These are phyloP conservation scores for Ranitomeya variabilis DNA, from an alignment of 2,113 vertebrate species.

Conservation along the genomic window DNA sequence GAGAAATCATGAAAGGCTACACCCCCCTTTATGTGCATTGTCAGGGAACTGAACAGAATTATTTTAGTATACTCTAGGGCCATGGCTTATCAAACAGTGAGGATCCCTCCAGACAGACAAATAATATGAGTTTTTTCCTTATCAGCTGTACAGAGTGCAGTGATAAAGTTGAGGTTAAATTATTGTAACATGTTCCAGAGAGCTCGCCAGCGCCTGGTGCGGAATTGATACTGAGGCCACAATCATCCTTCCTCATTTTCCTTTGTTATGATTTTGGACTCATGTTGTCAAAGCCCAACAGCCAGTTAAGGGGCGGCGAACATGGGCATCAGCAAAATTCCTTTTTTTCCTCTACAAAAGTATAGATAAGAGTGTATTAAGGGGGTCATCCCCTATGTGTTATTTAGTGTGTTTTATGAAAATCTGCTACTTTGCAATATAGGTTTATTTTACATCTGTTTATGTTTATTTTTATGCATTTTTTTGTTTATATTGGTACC, in stretches of 20 bases:
- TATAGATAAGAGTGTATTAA: not conserved
- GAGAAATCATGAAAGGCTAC: conserved; percentile 30
- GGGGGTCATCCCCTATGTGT: not conserved
- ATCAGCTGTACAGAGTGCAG: conserved; percentile 31
- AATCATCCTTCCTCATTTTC: conserved; percentile 33
- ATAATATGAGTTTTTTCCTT: conserved; percentile 44
- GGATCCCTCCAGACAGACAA: conserved; percentile 36
- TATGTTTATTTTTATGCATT: not conserved
- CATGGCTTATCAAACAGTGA: conserved; percentile 36
- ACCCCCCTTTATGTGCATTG: conserved; percentile 37
- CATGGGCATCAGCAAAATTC: not conserved
- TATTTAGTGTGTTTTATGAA: not conserved
- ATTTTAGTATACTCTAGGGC: conserved; percentile 37
- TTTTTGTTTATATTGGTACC: not conserved
- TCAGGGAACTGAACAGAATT: conserved; percentile 41
- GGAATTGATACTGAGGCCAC: not conserved
- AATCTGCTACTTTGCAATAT: not conserved
- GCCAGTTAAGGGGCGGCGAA: not conserved
- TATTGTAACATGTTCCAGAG: conserved; percentile 43
- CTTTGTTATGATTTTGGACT: conserved; percentile 20
- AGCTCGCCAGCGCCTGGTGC: not conserved
- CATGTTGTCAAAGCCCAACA: conserved; percentile 20
- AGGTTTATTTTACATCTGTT: not conserved
- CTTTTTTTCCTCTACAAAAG: not conserved
- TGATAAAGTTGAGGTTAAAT: conserved; percentile 44